These are phyloP conservation scores for Eristalinus sepulchralis DNA, from an alignment of 2,888 invertebrate species.

Conservation along the genomic window DNA sequence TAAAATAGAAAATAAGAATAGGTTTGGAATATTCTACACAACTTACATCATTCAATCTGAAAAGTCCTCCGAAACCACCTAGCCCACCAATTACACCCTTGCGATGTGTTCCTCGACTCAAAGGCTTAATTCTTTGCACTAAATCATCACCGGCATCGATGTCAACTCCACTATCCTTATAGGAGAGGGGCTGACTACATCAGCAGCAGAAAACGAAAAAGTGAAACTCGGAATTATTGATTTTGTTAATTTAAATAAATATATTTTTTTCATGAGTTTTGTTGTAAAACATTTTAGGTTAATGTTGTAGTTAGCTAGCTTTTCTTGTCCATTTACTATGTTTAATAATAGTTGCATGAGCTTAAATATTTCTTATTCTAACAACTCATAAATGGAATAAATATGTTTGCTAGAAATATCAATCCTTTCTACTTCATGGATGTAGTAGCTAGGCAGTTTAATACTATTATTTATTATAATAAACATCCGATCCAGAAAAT, in stretches of 20 bases:
- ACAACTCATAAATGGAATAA: too few species aligned
- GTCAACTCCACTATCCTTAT: conserved; percentile 95
- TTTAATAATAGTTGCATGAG: too few species aligned
- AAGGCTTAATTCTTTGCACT: conserved; percentile 90
- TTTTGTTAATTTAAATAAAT: not conserved
- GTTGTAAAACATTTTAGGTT: not conserved
- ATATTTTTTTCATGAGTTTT: not conserved
- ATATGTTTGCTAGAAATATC: too few species aligned
- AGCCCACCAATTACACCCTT: conserved; percentile 90
- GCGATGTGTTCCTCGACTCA: conserved; percentile 89
- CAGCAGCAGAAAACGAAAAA: not conserved
- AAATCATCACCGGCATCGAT: conserved; percentile 95
- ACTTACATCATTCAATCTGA: conserved; percentile 88
- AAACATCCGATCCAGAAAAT: too few species aligned
- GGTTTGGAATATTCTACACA: not conserved
- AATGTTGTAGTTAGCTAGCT: not conserved
- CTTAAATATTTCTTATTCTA: too few species aligned
- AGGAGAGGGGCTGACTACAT: conserved; percentile 84
- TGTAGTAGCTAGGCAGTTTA: too few species aligned
- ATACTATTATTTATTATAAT: too few species aligned
- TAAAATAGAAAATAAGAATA: not conserved
- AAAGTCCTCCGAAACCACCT: conserved; percentile 97
- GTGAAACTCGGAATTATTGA: not conserved
- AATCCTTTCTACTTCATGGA: too few species aligned
- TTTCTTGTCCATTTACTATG: not conserved